Conservation (phyloP, 2,888 invertebrate species). For the Apotomis turbidana region DNA sequence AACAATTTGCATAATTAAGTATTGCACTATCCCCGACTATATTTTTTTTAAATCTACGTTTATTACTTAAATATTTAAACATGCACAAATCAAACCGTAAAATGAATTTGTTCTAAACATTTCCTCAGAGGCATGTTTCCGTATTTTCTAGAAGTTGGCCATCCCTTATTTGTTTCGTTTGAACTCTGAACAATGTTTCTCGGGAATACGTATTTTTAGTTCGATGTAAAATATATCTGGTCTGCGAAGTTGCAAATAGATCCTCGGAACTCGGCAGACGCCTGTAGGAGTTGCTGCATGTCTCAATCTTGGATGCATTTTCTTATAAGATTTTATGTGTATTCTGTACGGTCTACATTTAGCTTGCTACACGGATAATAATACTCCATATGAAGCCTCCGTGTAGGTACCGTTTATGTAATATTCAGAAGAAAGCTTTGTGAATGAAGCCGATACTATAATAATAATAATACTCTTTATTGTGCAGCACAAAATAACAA, state of each 20-base stretch:
- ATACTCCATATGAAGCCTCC: not conserved
- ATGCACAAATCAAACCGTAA: no score
- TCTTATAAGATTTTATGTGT: conserved; percentile 43
- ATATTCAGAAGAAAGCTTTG: not conserved
- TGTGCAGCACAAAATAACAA: no score
- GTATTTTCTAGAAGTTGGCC: conserved; percentile 31
- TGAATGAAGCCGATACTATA: not conserved
- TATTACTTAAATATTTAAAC: no score
- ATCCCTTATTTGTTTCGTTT: conserved; percentile 44
- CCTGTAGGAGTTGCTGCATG: conserved; percentile 52
- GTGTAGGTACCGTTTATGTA: not conserved
- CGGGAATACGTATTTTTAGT: conserved; percentile 45
- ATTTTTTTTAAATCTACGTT: no score
- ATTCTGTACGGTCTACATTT: conserved; percentile 32
- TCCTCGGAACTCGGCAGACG: conserved; percentile 51
- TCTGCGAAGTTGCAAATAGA: conserved; percentile 54
- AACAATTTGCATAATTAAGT: no score
- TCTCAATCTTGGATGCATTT: conserved; percentile 50
- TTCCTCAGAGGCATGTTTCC: conserved; percentile 5
- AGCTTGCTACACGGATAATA: conserved; percentile 1
- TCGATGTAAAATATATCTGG: conserved; percentile 48
- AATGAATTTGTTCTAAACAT: not conserved
- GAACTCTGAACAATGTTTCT: conserved; percentile 46
- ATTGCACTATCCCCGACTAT: no score
- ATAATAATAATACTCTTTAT: no score